These are phyloP conservation scores for Portevinia maculata DNA, from an alignment of 2,888 invertebrate genomes.

Conservation along the genomic window DNA sequence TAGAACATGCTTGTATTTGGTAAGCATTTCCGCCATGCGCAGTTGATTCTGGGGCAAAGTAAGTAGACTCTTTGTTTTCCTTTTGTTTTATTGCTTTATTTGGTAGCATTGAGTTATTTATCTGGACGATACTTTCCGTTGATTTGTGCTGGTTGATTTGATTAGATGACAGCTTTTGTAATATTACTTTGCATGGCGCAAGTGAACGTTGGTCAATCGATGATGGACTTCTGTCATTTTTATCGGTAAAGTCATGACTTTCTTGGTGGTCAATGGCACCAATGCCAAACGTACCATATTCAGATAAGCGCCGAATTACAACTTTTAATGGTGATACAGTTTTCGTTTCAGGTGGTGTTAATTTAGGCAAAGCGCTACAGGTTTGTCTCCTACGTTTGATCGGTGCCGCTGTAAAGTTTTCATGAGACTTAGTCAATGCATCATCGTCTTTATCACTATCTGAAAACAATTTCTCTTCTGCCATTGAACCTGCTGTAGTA, in stretches of 20 bases:
- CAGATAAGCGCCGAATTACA: conserved; percentile 38
- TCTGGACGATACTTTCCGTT: not conserved
- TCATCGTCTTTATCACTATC: conserved; percentile 2
- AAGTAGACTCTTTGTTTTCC: not conserved
- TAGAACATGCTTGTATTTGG: not conserved
- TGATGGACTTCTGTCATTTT: not conserved
- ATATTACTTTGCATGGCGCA: not conserved
- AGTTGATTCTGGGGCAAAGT: not conserved
- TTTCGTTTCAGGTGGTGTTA: not conserved
- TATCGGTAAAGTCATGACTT: not conserved
- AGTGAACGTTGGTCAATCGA: too few species aligned
- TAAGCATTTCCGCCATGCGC: not conserved
- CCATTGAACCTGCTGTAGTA: too few species aligned
- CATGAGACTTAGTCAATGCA: not conserved
- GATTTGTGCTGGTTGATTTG: conserved; percentile 5
- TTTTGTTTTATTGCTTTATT: not conserved
- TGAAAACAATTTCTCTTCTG: not conserved
- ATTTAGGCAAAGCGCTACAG: conserved; percentile 26
- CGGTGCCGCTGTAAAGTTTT: conserved; percentile 6
- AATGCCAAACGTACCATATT: not conserved
- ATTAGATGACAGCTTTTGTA: conserved; percentile 16
- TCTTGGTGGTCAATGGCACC: not conserved
- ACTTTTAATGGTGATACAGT: conserved; percentile 1
- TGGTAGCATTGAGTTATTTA: not conserved
- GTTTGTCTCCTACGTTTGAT: conserved; percentile 44